A percentile compares a stretch with the other conserved stretches of the same genome.
phyloP scores from a whole-genome alignment of 2,888 invertebrate species.

The Microctonus brassicae region DNA sequence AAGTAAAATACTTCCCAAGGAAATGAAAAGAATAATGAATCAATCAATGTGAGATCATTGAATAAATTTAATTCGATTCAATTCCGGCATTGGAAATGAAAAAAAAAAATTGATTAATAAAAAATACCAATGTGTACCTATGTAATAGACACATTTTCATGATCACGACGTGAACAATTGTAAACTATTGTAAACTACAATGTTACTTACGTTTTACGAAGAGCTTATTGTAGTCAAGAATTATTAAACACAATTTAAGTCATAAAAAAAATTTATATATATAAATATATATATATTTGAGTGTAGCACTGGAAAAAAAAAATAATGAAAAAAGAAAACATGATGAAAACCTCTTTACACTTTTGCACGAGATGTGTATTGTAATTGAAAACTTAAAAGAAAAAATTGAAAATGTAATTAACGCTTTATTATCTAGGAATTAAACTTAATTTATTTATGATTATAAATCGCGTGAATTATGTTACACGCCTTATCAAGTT shows the following conservation, averaged over 20 bases:
- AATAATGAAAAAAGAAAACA: conserved; percentile 40
- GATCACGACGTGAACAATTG: conserved; percentile 63
- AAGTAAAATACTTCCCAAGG: conserved; percentile 14
- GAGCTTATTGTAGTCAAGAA: conserved; percentile 70
- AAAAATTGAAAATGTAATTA: conserved; percentile 63
- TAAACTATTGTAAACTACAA: conserved; percentile 70
- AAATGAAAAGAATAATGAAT: conserved; percentile 13
- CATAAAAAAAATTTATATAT: conserved; percentile 46
- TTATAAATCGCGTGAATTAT: conserved; percentile 56
- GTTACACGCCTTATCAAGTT: conserved; percentile 9
- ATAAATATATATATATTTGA: neutral
- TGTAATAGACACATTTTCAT: conserved; percentile 60
- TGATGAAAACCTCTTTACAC: conserved; percentile 66
- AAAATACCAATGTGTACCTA: conserved; percentile 58
- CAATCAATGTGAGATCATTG: neutral
- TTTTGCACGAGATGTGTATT: conserved; percentile 70
- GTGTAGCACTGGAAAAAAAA: conserved; percentile 65
- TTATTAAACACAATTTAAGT: conserved; percentile 66
- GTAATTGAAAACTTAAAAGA: conserved; percentile 58
- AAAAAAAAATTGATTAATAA: neutral
- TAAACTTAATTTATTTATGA: conserved; percentile 68
- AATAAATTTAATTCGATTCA: conserved; percentile 44
- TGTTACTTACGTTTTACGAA: conserved; percentile 70
- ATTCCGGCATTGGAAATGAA: conserved; percentile 53
- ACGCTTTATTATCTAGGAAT: conserved; percentile 68